These are phyloP conservation scores for Gobius niger DNA, from an alignment of 2,113 vertebrate genomes.

Conservation along the genomic window DNA sequence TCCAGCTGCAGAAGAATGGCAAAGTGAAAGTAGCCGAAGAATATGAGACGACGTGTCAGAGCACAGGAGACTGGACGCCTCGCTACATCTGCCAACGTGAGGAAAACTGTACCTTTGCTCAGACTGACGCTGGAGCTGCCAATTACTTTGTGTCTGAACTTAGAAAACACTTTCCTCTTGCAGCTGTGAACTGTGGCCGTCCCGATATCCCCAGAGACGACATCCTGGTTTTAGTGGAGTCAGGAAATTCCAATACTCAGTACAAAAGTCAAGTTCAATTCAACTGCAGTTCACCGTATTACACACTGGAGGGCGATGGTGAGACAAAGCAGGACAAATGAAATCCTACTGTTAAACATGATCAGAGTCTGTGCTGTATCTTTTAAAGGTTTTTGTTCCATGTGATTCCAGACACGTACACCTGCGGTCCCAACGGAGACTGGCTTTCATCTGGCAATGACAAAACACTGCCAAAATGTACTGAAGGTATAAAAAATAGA, in stretches of 20 bases:
- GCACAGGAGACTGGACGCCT: constrained; percentile 66
- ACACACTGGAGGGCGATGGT: constrained; percentile 69
- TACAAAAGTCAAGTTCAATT: constrained; percentile 57
- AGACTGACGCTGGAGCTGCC: background rate
- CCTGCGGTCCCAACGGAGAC: constrained; percentile 55
- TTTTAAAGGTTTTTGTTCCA: background rate
- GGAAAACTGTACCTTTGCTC: constrained; percentile 7
- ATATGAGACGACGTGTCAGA: constrained; percentile 53
- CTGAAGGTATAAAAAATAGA: constrained; percentile 53
- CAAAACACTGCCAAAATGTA: constrained; percentile 60
- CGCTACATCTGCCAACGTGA: constrained; percentile 65
- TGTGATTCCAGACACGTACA: constrained; percentile 58
- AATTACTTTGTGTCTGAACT: background rate
- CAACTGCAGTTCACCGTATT: constrained; percentile 66
- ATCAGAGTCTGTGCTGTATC: too few relatives aligned
- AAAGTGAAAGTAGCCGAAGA: background rate
- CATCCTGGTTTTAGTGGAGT: constrained; percentile 39
- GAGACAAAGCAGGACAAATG: background rate
- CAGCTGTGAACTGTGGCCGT: constrained; percentile 84
- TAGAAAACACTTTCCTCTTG: background rate
- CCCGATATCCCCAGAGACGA: constrained; percentile 68
- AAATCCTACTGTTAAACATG: background rate
- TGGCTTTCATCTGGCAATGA: constrained; percentile 58
- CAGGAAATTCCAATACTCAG: constrained; percentile 19
- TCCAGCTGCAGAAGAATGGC: constrained; percentile 10